phyloP scores from a whole-genome alignment of 2,113 vertebrate genomes.

The Pelecanus crispus region DNA sequence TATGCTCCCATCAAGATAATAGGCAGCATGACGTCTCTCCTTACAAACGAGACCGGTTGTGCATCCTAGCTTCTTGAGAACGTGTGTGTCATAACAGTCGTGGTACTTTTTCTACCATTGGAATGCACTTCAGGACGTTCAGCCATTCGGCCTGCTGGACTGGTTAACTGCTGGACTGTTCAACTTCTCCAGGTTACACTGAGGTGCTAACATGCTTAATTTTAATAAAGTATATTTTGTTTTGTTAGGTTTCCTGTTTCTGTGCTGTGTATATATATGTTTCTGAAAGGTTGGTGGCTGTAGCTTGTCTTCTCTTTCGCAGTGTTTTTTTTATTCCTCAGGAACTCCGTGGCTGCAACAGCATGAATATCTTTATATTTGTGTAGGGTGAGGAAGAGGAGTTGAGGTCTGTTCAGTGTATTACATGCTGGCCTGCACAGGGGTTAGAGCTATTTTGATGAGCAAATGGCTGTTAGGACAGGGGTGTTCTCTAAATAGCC shows the following conservation, averaged over 20 bases:
- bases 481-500: not conserved
- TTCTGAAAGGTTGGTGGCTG: not conserved
- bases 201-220: conserved; percentile 73
- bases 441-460: not conserved
- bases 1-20: not conserved
- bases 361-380: fast-evolving
- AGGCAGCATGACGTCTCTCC: conserved; percentile 30
- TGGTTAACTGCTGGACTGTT: conserved; percentile 66
- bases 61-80: not conserved
- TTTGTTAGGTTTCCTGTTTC: conserved; percentile 32
- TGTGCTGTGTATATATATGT: not conserved
- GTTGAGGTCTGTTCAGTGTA: not conserved
- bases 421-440: fast-evolving
- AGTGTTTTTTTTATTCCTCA: not conserved
- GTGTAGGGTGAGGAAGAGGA: not conserved
- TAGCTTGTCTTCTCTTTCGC: not conserved
- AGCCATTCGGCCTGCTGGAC: conserved; percentile 52
- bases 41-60: not conserved
- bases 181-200: conserved; percentile 64
- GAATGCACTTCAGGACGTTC: conserved; percentile 63
- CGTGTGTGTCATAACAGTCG: not conserved
- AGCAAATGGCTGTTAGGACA: not conserved
- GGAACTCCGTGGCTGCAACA: not conserved
- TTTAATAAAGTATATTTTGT: conserved; percentile 74
- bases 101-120: conserved; percentile 66